Evolutionary conservation across 2,113 vertebrate genomes (phyloP), one percentile per base, ranked within the genome.

Genomic region (Gallinago paraguaiae): DNA sequence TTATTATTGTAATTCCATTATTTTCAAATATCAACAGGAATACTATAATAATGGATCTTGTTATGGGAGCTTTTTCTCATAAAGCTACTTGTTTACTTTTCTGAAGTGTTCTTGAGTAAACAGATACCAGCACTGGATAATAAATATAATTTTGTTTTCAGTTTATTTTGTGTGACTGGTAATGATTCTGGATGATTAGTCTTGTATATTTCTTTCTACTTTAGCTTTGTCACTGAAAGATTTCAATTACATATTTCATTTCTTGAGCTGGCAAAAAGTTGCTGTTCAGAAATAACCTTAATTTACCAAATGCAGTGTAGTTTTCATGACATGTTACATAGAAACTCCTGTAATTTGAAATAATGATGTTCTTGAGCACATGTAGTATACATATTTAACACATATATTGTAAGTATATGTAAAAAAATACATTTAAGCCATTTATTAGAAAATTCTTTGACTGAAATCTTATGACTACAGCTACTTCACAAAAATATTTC

Each of bases 271-370:
- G 64, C 17, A 90, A 90, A 89, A 94, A 77, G 17, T 93, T 83
- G 37, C 41, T 6, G 2, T 76, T 90, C 69, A 56, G 67, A 88
- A 95, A 96, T 51, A 95, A 82, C 61, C 50, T 93, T 91, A 39
- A 88, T 92, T 90, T 86, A 90, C n/a, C 54, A 94, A 95, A 90
- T 39, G 24, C 2, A 54, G 11, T 69, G 35, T 57, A 35, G 56
- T 63, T 89, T 54, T 71, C 74, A 30, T 63, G 30, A 92, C 57
- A 60, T 67, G n/a, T 81, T 74, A 88, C 59, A 53, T 4, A 9
- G 64, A 82, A 94, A 70, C 33, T 80, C 54, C 35, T 74, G 30
- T 54, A 88, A 90, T 93, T 94, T 83, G n/a, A 92, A 94, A 75
- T 56, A 86, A 88, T 94, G 56, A 19, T 14, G 17, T 63, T 86